Percentiles rank a stretch among this genome's conserved stretches.
phyloP scores from a whole-genome alignment of 2,888 invertebrate species.

The Xanthia icteritia region DNA sequence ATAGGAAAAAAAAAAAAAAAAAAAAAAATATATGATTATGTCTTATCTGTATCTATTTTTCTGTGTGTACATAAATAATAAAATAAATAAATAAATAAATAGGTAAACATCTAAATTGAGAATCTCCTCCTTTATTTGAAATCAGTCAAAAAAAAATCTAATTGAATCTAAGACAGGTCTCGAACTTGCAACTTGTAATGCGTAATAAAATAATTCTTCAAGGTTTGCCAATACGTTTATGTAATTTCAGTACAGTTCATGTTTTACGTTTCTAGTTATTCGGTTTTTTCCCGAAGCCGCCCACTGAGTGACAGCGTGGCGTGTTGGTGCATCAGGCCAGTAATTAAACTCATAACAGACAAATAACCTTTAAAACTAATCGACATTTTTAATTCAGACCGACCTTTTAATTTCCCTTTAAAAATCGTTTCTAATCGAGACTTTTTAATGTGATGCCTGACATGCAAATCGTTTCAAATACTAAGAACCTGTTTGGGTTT shows the following conservation, averaged over 20 bases:
- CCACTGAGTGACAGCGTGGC: background rate
- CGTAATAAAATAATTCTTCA: background rate
- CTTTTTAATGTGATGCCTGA: constrained; percentile 3
- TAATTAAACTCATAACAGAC: background rate
- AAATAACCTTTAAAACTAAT: constrained; percentile 1
- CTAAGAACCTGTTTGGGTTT: constrained; percentile 12
- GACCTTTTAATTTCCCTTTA: background rate
- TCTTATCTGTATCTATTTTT: too few relatives aligned
- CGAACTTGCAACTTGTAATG: background rate
- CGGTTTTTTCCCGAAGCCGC: background rate
- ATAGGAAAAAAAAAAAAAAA: too few relatives aligned
- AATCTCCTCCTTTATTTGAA: too few relatives aligned
- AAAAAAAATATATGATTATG: too few relatives aligned
- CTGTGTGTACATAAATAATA: too few relatives aligned
- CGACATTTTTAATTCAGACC: background rate
- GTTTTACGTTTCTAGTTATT: background rate
- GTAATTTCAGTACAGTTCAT: background rate
- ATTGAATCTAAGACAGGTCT: background rate
- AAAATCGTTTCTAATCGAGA: background rate
- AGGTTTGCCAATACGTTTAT: background rate
- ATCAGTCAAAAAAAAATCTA: background rate
- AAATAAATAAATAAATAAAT: too few relatives aligned
- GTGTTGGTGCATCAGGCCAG: background rate
- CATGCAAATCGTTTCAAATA: constrained; percentile 12
- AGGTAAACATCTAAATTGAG: too few relatives aligned